These are phyloP conservation scores for Pristis pectinata DNA, from an alignment of 2,797 vertebrate species.

Conservation along the genomic window DNA sequence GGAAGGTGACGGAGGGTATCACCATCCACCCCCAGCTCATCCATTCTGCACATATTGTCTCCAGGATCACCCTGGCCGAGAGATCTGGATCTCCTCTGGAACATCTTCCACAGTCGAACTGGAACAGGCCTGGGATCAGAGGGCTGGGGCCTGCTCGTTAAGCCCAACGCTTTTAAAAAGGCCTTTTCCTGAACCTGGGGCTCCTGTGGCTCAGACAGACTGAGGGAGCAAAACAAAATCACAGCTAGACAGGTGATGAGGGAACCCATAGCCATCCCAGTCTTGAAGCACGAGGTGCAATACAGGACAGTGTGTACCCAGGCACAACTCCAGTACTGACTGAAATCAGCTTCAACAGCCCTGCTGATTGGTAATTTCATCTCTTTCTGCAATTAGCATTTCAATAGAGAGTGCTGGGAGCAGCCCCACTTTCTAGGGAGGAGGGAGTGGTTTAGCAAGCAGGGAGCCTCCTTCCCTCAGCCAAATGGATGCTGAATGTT, in stretches of 20 bases:
- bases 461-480: background rate
- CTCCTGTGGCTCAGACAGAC: background rate
- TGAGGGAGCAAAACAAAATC: background rate
- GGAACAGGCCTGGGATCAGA: slow-evolving; percentile 56
- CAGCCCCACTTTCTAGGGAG: slow-evolving; percentile 1
- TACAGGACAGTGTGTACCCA: background rate
- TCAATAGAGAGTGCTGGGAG: background rate
- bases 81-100: slow-evolving; percentile 48
- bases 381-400: slow-evolving; percentile 17
- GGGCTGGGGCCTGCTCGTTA: slow-evolving; percentile 53
- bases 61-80: slow-evolving; percentile 38
- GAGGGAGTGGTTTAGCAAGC: background rate
- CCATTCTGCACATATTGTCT: slow-evolving; percentile 58
- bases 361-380: background rate
- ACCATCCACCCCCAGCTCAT: slow-evolving; percentile 77
- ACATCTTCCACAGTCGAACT: slow-evolving; percentile 73
- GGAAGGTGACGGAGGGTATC: slow-evolving; percentile 78
- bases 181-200: background rate
- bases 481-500: background rate
- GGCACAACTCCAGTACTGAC: background rate
- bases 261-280: background rate
- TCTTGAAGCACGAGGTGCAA: background rate
- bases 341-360: background rate
- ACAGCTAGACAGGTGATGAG: background rate
- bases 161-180: slow-evolving; percentile 55